phyloP scores from a whole-genome alignment of 30 jellyfish, hydroid and myxozoan species.

The Turritopsis dohrnii region DNA sequence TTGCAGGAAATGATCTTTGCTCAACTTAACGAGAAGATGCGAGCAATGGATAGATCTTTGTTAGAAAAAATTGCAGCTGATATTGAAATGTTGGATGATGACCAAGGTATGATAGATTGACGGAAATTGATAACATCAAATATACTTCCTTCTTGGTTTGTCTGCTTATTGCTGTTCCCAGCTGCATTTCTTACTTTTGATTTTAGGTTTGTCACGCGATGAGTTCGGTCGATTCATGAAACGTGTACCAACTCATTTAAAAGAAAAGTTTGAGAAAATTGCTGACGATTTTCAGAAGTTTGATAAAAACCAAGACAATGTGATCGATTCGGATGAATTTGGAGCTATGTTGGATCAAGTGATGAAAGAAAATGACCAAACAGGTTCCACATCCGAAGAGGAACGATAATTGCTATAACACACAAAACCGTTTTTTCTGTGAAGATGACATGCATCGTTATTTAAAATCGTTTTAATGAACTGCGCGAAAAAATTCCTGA shows the following conservation, averaged over 20 bases:
- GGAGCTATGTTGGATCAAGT: constrained; percentile 72
- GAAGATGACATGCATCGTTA: too few relatives aligned
- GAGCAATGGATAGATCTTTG: constrained; percentile 89
- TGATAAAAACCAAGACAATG: constrained; percentile 74
- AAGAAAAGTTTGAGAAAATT: constrained; percentile 63
- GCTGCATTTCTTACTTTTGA: neutral
- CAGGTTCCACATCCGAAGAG: neutral
- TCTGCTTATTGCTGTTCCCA: neutral
- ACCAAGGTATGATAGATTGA: constrained; percentile 49
- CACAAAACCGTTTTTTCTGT: too few relatives aligned
- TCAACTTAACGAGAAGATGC: constrained; percentile 84
- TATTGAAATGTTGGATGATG: constrained; percentile 89
- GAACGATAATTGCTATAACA: neutral
- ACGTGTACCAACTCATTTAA: constrained; percentile 82
- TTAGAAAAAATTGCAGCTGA: constrained; percentile 85
- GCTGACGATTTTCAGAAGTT: constrained; percentile 58
- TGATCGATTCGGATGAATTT: constrained; percentile 70
- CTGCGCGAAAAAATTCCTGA: too few relatives aligned
- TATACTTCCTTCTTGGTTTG: neutral
- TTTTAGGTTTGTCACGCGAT: constrained; percentile 71
- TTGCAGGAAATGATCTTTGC: constrained; percentile 81
- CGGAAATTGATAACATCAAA: neutral
- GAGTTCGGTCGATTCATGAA: constrained; percentile 62
- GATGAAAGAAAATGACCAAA: constrained; percentile 33
- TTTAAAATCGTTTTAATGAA: too few relatives aligned